Base-by-base conservation (phyloP, 2,113 vertebrate species). In the Physeter macrocephalus region DNA sequence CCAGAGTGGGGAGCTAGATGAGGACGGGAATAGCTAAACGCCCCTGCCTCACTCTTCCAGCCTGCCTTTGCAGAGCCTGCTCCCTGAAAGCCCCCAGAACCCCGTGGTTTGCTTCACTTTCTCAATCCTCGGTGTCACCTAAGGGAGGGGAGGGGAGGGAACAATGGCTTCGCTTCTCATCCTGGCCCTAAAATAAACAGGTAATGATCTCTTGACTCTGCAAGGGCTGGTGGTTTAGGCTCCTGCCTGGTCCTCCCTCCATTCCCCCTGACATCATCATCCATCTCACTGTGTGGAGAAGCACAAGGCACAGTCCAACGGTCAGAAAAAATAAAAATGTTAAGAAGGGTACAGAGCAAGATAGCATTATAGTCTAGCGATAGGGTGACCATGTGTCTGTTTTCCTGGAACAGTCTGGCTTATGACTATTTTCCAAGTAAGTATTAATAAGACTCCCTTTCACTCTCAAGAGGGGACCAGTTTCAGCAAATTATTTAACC, bases 1-100 rank as follows among this genome's bases (percentile, higher is more conserved):
- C 95, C 96, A 97, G 74, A 97, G 94, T 97, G 83, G 97, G 94
- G 96, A 97, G 97, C 96, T 97, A 94, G 94, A 97, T 97, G 97
- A 98, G 97, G 97, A 92, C 3, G 97, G 97, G 97, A 97, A 97
- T 54, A 96, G 96, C 97, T 93, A 69, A 97, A 94, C 23, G 0
- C 15, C 87, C 97, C 97, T 81, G 95, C 96, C 96, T 98, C 54
- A 21, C 94, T 92, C 59, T 96, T 54, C 46, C 94, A 72, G 84
- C 71, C 95, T 93, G 85, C 92, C 84, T 96, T 61, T 36, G 61
- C 74, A 87, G 34, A 97, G 82, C 82, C 86, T 93, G 88, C 17
- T 69, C 75, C 43, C 46, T 64, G 18, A 52, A 41, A 72, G 27
- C 21, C 71, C 72, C 85, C 62, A 67, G 77, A 93, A 71, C 74